Evolutionary conservation across 37 sponge, comb jelly and placozoan species (phyloP).

Genomic region (Cladorhizidae sp.): DNA sequence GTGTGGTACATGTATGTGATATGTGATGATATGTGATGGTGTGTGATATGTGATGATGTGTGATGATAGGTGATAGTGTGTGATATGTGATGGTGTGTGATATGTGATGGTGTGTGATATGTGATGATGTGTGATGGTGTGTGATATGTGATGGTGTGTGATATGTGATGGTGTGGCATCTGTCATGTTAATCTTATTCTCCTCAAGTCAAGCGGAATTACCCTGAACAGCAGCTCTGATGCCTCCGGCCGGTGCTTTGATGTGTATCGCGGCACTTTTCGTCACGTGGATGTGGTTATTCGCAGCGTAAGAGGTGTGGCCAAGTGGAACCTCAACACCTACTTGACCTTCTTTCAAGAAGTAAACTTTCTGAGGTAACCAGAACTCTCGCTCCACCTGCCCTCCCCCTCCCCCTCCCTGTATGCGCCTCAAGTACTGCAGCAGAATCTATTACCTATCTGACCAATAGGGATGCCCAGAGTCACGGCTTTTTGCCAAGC

Average conservation of each 20-base stretch:
- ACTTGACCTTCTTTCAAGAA: slow-evolving; percentile 28
- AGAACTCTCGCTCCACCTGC: no score
- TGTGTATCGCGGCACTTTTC: slow-evolving; percentile 32
- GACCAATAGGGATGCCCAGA: no score
- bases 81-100: no score
- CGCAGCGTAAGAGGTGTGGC: slow-evolving; percentile 9
- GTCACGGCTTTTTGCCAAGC: no score
- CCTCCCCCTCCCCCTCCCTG: no score
- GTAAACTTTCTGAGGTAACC: slow-evolving; percentile 43
- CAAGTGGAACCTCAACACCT: slow-evolving; percentile 17
- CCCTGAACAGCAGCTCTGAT: not conserved
- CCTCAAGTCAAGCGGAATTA: not conserved
- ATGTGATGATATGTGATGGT: not conserved
- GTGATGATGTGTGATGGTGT: not conserved
- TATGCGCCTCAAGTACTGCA: no score
- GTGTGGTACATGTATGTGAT: not conserved
- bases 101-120: no score
- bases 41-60: not conserved
- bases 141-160: not conserved
- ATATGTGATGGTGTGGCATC: not conserved
- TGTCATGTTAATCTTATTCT: not conserved
- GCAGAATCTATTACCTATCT: no score
- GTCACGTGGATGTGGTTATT: slow-evolving; percentile 29
- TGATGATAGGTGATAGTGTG: no score
- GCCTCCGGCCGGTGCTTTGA: slow-evolving; percentile 20